phyloP scores from a whole-genome alignment of 2,888 invertebrate species.

The Syritta pipiens region DNA sequence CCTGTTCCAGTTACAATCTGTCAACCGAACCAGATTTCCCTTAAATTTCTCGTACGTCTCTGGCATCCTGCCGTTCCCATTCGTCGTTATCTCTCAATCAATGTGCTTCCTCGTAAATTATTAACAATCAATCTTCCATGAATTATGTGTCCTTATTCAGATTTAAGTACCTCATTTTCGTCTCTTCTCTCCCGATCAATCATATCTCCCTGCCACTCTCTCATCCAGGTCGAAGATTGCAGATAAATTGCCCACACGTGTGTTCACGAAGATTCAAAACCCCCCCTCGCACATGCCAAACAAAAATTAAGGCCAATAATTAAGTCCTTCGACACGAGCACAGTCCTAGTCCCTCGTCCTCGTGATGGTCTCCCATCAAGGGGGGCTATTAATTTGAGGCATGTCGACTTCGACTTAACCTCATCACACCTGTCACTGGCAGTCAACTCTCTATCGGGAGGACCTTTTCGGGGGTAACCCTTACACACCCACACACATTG shows the following conservation, averaged over 20 bases:
- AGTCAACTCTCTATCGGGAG: conserved; percentile 7
- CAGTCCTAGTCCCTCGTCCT: too few relatives aligned
- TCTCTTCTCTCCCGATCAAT: neutral
- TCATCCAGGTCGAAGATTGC: conserved; percentile 13
- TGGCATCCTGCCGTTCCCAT: neutral
- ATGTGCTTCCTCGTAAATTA: conserved; percentile 35
- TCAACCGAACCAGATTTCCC: conserved; percentile 17
- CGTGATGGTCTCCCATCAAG: too few relatives aligned
- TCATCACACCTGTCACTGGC: conserved; percentile 41
- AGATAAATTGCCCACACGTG: conserved; percentile 24
- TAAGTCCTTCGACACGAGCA: too few relatives aligned
- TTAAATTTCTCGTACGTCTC: neutral
- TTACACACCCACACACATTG: too few relatives aligned
- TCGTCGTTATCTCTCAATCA: conserved; percentile 18
- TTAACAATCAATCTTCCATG: conserved; percentile 23
- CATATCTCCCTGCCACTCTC: conserved; percentile 4
- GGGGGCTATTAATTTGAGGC: conserved; percentile 32
- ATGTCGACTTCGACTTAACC: conserved; percentile 29
- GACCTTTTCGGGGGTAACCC: too few relatives aligned
- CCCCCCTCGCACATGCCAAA: neutral
- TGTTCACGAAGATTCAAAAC: neutral
- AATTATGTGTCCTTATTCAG: conserved; percentile 35
- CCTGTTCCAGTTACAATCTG: conserved; percentile 9
- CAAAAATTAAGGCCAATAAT: conserved; percentile 12
- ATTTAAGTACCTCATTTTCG: neutral